phyloP scores from a whole-genome alignment of 2,113 vertebrate genomes.

The Eptesicus fuscus region DNA sequence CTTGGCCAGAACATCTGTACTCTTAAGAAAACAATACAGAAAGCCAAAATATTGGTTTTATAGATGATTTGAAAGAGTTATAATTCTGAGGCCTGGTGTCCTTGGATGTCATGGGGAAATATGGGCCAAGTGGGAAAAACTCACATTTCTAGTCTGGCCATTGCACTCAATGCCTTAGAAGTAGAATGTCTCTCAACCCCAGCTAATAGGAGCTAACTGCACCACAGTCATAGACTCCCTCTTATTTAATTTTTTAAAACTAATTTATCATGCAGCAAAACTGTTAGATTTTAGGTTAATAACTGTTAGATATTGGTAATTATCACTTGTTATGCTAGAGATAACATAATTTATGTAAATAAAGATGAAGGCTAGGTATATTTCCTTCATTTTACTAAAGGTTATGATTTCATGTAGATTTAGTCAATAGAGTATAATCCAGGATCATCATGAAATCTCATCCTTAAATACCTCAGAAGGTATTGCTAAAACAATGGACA shows the following conservation, averaged over 20 bases:
- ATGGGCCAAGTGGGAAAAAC: background rate
- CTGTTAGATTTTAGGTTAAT: background rate
- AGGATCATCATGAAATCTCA: background rate
- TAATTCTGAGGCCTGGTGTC: conserved; percentile 25
- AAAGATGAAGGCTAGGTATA: background rate
- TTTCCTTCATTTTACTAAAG: background rate
- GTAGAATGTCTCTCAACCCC: background rate
- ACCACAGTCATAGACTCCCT: background rate
- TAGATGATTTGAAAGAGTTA: conserved; percentile 46
- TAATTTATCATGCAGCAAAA: background rate
- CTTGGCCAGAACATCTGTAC: conserved; percentile 55
- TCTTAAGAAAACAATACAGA: conserved; percentile 61
- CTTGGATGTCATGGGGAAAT: conserved; percentile 20
- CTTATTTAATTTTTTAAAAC: background rate
- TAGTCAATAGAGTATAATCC: background rate
- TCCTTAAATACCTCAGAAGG: background rate
- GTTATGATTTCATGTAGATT: background rate
- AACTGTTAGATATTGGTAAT: background rate
- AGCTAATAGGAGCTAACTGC: background rate
- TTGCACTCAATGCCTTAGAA: background rate
- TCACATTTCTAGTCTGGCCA: background rate
- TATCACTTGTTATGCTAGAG: background rate
- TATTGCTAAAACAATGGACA: background rate
- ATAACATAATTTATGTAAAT: background rate
- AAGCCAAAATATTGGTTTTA: conserved; percentile 60